Conservation (phyloP, 2,888 invertebrate species). For the Dromius quadrimaculatus region DNA sequence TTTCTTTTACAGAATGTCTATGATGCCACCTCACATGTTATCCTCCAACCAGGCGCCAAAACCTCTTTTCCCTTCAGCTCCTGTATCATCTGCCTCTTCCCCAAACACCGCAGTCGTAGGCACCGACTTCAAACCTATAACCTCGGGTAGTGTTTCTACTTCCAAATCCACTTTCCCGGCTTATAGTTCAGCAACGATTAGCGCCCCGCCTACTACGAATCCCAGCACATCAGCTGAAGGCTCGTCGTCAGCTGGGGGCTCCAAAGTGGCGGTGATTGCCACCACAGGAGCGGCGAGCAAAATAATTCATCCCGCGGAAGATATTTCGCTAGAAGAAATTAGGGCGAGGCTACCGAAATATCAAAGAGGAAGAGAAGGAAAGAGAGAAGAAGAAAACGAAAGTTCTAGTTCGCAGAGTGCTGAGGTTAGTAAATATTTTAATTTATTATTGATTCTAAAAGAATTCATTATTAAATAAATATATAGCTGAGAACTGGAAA, state of each 20-base stretch:
- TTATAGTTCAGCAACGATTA: constrained; percentile 83
- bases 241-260: constrained; percentile 61
- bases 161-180: constrained; percentile 85
- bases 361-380: constrained; percentile 65
- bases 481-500: background rate
- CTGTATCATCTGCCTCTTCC: constrained; percentile 70
- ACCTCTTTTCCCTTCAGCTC: constrained; percentile 86
- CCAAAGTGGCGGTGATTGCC: constrained; percentile 73
- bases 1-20: constrained; percentile 67
- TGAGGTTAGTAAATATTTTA: constrained; percentile 56
- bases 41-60: constrained; percentile 70
- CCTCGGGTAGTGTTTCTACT: constrained; percentile 61
- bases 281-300: constrained; percentile 88
- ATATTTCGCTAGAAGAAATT: constrained; percentile 89
- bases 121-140: constrained; percentile 73
- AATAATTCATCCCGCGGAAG: constrained; percentile 94
- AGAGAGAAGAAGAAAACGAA: constrained; percentile 63
- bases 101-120: constrained; percentile 69
- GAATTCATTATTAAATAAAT: background rate
- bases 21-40: constrained; percentile 72
- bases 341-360: constrained; percentile 80
- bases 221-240: constrained; percentile 63
- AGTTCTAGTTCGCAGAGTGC: constrained; percentile 58
- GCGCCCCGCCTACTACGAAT: constrained; percentile 77
- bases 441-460: too few species aligned